These are phyloP conservation scores for Aspidoscelis tigris DNA, from an alignment of 2,113 vertebrate genomes.

Conservation along the genomic window DNA sequence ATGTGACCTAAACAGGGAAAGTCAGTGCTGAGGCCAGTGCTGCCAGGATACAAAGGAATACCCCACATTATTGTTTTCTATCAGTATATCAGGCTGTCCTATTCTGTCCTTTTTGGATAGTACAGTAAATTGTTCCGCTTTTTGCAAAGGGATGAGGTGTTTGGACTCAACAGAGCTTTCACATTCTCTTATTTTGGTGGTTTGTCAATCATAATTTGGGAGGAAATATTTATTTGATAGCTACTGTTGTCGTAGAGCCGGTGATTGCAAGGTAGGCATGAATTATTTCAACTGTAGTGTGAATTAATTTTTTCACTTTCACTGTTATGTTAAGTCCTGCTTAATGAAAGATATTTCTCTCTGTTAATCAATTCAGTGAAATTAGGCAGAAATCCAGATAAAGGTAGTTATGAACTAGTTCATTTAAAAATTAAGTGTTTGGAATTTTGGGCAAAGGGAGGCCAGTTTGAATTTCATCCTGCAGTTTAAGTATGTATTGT, in stretches of 20 bases:
- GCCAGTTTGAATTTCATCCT: conserved; percentile 24
- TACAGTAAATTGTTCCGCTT: too few relatives aligned
- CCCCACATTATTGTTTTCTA: too few relatives aligned
- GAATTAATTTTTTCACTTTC: not conserved
- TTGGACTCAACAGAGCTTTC: not conserved
- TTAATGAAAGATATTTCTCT: not conserved
- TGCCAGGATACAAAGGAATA: too few relatives aligned
- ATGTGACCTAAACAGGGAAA: too few relatives aligned
- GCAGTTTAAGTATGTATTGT: not conserved
- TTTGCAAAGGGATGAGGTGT: too few relatives aligned
- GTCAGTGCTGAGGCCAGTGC: too few relatives aligned
- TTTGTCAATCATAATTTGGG: not conserved
- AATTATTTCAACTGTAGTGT: not conserved
- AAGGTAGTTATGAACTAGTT: not conserved
- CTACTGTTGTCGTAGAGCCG: not conserved
- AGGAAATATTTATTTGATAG: not conserved
- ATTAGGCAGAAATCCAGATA: not conserved
- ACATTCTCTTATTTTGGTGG: not conserved
- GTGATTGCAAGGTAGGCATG: not conserved
- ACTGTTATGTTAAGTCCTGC: not conserved
- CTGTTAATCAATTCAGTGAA: not conserved
- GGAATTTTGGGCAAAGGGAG: not conserved
- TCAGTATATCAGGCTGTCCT: too few relatives aligned
- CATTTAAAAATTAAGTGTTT: not conserved
- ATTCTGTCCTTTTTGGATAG: too few relatives aligned